A percentile compares a stretch with the other conserved stretches of the same genome.
phyloP scores from a whole-genome alignment of 2,797 vertebrate genomes.

The Sylvia borin region DNA sequence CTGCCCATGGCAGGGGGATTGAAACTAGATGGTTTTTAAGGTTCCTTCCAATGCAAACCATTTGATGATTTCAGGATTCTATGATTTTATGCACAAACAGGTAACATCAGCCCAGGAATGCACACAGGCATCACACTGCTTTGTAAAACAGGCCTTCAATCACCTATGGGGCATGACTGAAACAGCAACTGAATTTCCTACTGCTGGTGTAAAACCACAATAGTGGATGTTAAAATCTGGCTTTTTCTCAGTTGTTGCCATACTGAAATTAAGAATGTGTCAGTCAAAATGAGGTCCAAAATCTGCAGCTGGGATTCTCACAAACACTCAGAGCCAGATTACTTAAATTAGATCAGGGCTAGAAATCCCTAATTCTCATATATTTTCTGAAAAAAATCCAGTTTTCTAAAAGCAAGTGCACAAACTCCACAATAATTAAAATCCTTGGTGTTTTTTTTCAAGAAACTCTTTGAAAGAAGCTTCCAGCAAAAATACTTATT shows the following conservation, averaged over 20 bases:
- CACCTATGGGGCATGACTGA: background rate
- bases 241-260: background rate
- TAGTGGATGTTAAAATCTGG: background rate
- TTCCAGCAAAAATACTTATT: background rate
- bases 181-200: background rate
- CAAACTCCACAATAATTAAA: background rate
- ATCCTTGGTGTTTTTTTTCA: accelerated
- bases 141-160: background rate
- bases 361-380: background rate
- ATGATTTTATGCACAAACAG: background rate
- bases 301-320: background rate
- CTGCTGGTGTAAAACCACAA: background rate
- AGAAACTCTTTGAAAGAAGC: background rate
- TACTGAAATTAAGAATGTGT: background rate
- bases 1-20: background rate
- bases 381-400: background rate
- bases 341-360: background rate
- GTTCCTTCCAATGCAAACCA: background rate
- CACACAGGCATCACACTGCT: accelerated
- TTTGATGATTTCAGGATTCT: background rate
- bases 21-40: background rate
- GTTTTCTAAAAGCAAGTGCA: background rate
- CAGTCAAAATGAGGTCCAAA: background rate
- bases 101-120: background rate
- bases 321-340: background rate